phyloP scores from a whole-genome alignment of 2,113 vertebrate species.

The Panthera leo region DNA sequence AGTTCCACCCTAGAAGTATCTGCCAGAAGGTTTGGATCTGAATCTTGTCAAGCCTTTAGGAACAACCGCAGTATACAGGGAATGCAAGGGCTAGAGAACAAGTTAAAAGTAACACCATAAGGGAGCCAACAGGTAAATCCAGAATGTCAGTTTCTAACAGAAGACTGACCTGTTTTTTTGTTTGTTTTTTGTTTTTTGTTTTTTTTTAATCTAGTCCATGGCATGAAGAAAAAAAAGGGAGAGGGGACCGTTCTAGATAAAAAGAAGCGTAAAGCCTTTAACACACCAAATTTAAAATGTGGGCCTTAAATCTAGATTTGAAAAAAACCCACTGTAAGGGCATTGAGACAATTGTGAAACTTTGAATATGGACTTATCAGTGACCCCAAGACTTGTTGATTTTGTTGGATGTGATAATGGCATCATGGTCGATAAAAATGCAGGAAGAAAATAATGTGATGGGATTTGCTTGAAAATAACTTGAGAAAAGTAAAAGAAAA shows the following conservation, averaged over 20 bases:
- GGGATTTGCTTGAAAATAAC: not conserved
- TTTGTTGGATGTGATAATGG: not conserved
- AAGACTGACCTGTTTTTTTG: not conserved
- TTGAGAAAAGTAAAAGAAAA: not conserved
- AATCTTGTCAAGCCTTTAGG: not conserved
- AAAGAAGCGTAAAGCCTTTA: not conserved
- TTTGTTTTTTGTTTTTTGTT: too few relatives aligned
- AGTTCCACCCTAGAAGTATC: not conserved
- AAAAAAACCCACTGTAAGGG: not conserved
- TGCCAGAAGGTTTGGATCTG: not conserved
- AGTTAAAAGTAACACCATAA: not conserved
- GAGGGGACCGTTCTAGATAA: not conserved
- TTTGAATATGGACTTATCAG: not conserved
- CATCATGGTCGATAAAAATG: not conserved
- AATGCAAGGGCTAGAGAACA: not conserved
- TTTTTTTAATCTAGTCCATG: not conserved
- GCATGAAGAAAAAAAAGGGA: not conserved
- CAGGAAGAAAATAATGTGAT: not conserved
- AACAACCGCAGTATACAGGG: rapidly evolving
- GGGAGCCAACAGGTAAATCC: not conserved
- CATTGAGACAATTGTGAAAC: not conserved
- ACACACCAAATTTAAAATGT: not conserved
- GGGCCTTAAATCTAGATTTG: not conserved
- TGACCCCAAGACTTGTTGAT: not conserved
- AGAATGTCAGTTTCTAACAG: not conserved